phyloP scores from a whole-genome alignment of 2,797 vertebrate genomes.

The Syndactyla subalaris region DNA sequence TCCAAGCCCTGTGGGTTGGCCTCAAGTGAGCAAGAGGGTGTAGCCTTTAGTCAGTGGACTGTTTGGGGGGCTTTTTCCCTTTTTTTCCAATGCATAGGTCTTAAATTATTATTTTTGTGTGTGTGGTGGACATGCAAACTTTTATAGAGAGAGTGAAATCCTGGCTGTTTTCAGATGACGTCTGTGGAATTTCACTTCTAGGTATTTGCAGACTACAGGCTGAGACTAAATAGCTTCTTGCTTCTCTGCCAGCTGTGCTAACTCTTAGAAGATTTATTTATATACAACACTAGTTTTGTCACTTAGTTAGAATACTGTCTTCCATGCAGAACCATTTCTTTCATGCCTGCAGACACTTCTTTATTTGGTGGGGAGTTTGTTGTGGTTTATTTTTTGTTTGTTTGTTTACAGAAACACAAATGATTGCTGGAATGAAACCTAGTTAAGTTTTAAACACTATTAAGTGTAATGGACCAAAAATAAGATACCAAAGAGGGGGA shows the following conservation, averaged over 20 bases:
- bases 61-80: no score
- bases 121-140: not conserved
- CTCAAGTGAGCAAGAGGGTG: not conserved
- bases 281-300: not conserved
- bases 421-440: not conserved
- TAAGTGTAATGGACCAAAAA: not conserved
- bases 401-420: not conserved
- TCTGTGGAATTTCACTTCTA: not conserved
- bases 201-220: not conserved
- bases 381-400: not conserved
- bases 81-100: not conserved
- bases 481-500: not conserved
- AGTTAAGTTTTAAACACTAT: not conserved
- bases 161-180: not conserved
- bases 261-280: not conserved
- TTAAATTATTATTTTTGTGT: not conserved
- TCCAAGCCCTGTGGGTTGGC: not conserved
- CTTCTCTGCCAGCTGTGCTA: conserved; percentile 6
- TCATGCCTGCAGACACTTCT: not conserved
- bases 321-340: not conserved
- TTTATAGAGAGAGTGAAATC: not conserved
- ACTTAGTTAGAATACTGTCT: conserved; percentile 1
- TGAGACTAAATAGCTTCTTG: not conserved
- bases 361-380: not conserved
- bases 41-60: not conserved